phyloP scores from a whole-genome alignment of 2,113 vertebrate species.

The Neogale vison region DNA sequence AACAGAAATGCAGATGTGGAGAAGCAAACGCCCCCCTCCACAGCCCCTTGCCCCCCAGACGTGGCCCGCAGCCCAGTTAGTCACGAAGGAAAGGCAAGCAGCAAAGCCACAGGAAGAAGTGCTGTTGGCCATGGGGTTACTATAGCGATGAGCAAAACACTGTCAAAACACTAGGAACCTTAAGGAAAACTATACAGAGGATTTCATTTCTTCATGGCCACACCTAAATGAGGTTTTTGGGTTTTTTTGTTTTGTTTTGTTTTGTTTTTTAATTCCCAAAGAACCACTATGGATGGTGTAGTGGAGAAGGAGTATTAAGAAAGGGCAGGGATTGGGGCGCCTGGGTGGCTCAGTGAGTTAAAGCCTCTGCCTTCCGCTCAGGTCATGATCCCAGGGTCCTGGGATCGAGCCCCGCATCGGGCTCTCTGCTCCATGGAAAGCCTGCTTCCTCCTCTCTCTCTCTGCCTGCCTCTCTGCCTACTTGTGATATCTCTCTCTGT shows the following conservation, averaged over 20 bases:
- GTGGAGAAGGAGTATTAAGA: neutral
- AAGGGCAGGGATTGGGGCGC: neutral
- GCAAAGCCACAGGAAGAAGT: slow-evolving; percentile 52
- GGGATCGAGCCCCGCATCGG: too few relatives aligned
- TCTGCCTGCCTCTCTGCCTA: too few relatives aligned
- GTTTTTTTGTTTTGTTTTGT: too few relatives aligned
- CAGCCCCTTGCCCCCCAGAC: neutral
- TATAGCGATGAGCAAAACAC: slow-evolving; percentile 68
- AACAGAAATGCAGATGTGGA: slow-evolving; percentile 35
- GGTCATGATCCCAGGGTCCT: too few relatives aligned
- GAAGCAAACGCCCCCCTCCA: slow-evolving; percentile 19
- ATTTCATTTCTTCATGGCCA: slow-evolving; percentile 41
- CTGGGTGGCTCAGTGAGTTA: too few relatives aligned
- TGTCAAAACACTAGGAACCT: slow-evolving; percentile 61
- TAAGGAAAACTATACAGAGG: slow-evolving; percentile 51
- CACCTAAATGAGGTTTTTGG: neutral
- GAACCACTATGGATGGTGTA: neutral
- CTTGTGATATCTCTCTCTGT: too few relatives aligned
- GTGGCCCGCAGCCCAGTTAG: slow-evolving; percentile 50
- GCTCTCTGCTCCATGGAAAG: too few relatives aligned
- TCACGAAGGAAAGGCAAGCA: slow-evolving; percentile 58
- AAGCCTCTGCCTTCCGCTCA: too few relatives aligned
- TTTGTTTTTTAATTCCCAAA: neutral
- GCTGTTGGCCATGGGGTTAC: slow-evolving; percentile 58
- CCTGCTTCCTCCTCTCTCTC: too few relatives aligned